These are phyloP conservation scores for Melikaiella ostensackeni DNA, from an alignment of 2,888 invertebrate species.

Conservation along the genomic window DNA sequence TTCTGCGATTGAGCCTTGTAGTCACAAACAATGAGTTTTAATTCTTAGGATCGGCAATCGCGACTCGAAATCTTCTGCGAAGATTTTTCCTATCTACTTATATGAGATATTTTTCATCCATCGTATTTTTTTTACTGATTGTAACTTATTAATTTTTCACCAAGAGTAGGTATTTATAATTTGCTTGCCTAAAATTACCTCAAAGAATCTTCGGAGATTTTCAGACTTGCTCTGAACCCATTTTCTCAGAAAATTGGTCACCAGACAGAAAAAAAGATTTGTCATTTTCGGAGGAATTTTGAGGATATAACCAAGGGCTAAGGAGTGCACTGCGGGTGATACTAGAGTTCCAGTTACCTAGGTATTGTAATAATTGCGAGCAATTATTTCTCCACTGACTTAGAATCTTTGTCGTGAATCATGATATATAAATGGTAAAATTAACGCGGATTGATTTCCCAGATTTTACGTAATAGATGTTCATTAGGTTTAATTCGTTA, in stretches of 20 bases:
- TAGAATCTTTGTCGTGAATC: constrained; percentile 7
- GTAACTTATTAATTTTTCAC: not conserved
- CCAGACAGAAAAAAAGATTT: not conserved
- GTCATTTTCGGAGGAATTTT: not conserved
- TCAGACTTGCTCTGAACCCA: not conserved
- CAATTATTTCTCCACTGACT: not conserved
- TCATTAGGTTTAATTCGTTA: not conserved
- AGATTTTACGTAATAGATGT: constrained; percentile 12
- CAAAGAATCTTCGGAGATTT: not conserved
- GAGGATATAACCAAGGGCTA: not conserved
- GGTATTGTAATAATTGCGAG: not conserved
- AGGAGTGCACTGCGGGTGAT: constrained; percentile 11
- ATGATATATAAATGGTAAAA: constrained; percentile 1
- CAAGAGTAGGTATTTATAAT: not conserved
- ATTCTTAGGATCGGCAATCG: not conserved
- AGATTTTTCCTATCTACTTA: not conserved
- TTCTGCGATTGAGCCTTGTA: constrained; percentile 8
- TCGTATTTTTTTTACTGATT: constrained; percentile 4
- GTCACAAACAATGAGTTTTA: constrained; percentile 26
- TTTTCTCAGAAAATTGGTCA: constrained; percentile 16
- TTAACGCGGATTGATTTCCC: constrained; percentile 1
- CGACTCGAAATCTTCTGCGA: not conserved
- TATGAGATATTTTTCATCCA: not conserved
- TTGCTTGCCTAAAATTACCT: not conserved
- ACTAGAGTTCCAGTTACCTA: constrained; percentile 33